Base-by-base conservation (phyloP, 37 sponge, comb jelly and placozoan species). In the Aplysina aerophoba region DNA sequence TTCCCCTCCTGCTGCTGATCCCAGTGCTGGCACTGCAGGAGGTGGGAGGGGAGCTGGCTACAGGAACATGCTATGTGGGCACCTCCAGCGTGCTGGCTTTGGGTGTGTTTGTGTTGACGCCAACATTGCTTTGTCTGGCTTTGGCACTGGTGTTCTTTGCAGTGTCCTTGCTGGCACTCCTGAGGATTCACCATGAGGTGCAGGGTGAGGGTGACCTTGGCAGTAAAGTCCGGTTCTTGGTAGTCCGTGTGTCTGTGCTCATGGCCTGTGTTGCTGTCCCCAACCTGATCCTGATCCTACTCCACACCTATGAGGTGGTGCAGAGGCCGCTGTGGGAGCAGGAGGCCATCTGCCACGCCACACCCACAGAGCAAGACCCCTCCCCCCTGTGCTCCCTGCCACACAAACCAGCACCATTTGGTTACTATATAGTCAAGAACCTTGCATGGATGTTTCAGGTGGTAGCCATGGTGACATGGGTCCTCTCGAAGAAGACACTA, bases 61-160 rank as follows among this genome's bases (percentile, higher is more conserved):
- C 93, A 19, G 94, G 96, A 19, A 44, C 92, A 0, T 95, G 96
- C 78, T 95, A 83, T 82, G 44, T 81, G 8, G 96, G 96, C 11
- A 84, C 89, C 74, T 38, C 36, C 59, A 56, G 86, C 72, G 37
- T 17, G 0, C 71, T 80, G 16, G 87, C 91, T 13, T 69, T 90
- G 13, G 94, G 86, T 22, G 85, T 86, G 6, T 85, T 87, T 81
- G 96, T 95, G 22, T 83, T 93, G 19, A n/a, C 89, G 39, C 91
- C 93, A 0, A 82, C 86, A 38, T 1, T 55, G 0, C 13, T 93
- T 54, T 95, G 87, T 44, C 68, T 95, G 3, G 17, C 81, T 0
- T 24, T 90, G 0, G 96, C 91, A 25, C 54, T 83, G 22, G 81
- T 87, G 24, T 88, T 95, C 33, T 44, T 88, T 28, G 61, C 88